These are phyloP conservation scores for Austrofundulus limnaeus DNA, from an alignment of 2,113 vertebrate species.

Conservation along the genomic window DNA sequence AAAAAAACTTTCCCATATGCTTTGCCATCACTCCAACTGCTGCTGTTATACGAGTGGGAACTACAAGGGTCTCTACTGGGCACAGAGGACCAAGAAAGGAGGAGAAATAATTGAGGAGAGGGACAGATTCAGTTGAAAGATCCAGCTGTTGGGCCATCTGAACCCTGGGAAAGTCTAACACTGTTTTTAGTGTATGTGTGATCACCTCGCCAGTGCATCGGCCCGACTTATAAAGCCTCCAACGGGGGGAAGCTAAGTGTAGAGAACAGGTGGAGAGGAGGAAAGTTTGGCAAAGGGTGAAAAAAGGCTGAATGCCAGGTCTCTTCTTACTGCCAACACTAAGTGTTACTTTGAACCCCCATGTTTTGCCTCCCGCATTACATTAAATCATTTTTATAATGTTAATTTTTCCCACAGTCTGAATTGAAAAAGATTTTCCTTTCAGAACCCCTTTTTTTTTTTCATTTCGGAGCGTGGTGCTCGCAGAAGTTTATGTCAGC, in stretches of 20 bases:
- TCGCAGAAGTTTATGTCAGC: slow-evolving; percentile 15
- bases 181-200: slow-evolving; percentile 53
- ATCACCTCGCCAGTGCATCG: slow-evolving; percentile 61
- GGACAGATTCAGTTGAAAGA: slow-evolving; percentile 63
- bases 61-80: slow-evolving; percentile 46
- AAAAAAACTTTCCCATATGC: slow-evolving; percentile 70
- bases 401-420: slow-evolving; percentile 42
- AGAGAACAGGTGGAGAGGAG: slow-evolving; percentile 72
- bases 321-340: slow-evolving; percentile 58
- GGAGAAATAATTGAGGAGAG: slow-evolving; percentile 47
- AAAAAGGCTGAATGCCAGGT: slow-evolving; percentile 53
- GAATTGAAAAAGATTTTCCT: slow-evolving; percentile 7
- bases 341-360: slow-evolving; percentile 40
- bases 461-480: neutral
- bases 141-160: slow-evolving; percentile 81
- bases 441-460: neutral
- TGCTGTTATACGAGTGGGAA: slow-evolving; percentile 67
- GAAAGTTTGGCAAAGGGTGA: slow-evolving; percentile 54
- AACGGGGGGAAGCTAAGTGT: neutral
- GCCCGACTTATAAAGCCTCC: slow-evolving; percentile 61
- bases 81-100: slow-evolving; percentile 45
- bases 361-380: slow-evolving; percentile 9
- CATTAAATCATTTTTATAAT: slow-evolving; percentile 46
- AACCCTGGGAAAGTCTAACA: slow-evolving; percentile 83
- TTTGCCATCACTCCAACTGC: slow-evolving; percentile 70